A percentile compares a stretch with the other conserved stretches of the same genome.
These are phyloP conservation scores for Alloplasta piceator DNA, from an alignment of 2,888 invertebrate species.

Conservation along the genomic window DNA sequence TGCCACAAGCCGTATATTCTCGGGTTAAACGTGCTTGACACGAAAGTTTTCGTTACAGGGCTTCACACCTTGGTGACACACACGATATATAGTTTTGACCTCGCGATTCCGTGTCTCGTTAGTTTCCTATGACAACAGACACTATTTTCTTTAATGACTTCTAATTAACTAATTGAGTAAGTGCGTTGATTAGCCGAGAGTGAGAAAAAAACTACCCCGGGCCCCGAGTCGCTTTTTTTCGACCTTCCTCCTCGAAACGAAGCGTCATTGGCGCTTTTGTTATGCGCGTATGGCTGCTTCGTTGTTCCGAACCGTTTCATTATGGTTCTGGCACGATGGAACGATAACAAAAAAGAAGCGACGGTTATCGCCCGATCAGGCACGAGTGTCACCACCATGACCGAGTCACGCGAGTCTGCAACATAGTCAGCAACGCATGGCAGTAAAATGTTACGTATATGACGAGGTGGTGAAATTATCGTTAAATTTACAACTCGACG, in stretches of 20 bases:
- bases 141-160: constrained; percentile 26
- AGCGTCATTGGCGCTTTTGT: constrained; percentile 12
- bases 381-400: constrained; percentile 43
- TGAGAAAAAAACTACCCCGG: constrained; percentile 35
- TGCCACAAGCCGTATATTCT: constrained; percentile 69
- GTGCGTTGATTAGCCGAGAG: constrained; percentile 36
- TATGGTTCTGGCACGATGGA: constrained; percentile 32
- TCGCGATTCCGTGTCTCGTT: constrained; percentile 40
- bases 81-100: constrained; percentile 28
- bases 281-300: neutral
- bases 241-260: constrained; percentile 14
- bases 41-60: constrained; percentile 65
- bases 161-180: constrained; percentile 60
- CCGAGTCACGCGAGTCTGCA: constrained; percentile 50
- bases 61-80: constrained; percentile 68
- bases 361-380: constrained; percentile 45
- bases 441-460: constrained; percentile 4
- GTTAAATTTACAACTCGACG: constrained; percentile 57
- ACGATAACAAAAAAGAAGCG: constrained; percentile 52
- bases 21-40: constrained; percentile 66
- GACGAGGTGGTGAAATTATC: constrained; percentile 60
- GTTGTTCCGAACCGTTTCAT: constrained; percentile 59
- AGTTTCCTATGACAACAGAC: constrained; percentile 25
- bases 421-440: neutral
- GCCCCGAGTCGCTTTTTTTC: neutral